Base-by-base conservation (phyloP, 2,888 invertebrate species). In the Eupithecia vulgata region DNA sequence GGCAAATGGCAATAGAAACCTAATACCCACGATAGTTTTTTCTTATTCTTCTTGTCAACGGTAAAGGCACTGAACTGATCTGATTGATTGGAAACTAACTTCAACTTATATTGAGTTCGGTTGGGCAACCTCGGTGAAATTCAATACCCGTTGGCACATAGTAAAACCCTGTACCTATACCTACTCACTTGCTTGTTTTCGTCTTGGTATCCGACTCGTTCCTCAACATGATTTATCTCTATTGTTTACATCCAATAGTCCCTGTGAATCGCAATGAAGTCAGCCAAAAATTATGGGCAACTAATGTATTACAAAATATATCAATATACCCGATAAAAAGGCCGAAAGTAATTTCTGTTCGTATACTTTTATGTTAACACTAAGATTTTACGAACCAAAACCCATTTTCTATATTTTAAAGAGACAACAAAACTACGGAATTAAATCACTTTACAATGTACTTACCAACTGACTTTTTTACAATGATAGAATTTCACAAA, bases 61-160 rank as follows among this genome's bases (percentile, higher is more conserved):
- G 5, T 21, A 21, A 13, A 57, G 25, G 57, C 57, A 25, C 57
- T 57, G 25, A 25, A 57, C 57, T 57, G 25, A 25, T 57, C 57
- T 57, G 12, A 25, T 57, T 57, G 12, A 8, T 25, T 57, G 0
- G 12, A 57, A 57, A 57, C 57, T 25, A 12, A 25, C 57, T 5
- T 25, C 52, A 21, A 21, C 57, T 57, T 57, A 57, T 57, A 57
- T 25, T 57, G 57, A n/a, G 25, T 25, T 57, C 13, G 57, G 57
- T 57, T 57, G 57, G 12, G 57, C 57, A 57, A 57, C 25, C 21
- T 57, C 57, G 25, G 12, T 57, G 57, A 57, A 57, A 57, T 25
- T 0, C 57, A 57, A 57, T 57, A 57, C 57, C 12, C 13, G 25
- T 57, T 57, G 57, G 25, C 57, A 25, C 57, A 57, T 13, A 57